Evolutionary conservation across 1,140 invertebrate species (phyloP).

Genomic region (Leptinotarsa defecta): DNA sequence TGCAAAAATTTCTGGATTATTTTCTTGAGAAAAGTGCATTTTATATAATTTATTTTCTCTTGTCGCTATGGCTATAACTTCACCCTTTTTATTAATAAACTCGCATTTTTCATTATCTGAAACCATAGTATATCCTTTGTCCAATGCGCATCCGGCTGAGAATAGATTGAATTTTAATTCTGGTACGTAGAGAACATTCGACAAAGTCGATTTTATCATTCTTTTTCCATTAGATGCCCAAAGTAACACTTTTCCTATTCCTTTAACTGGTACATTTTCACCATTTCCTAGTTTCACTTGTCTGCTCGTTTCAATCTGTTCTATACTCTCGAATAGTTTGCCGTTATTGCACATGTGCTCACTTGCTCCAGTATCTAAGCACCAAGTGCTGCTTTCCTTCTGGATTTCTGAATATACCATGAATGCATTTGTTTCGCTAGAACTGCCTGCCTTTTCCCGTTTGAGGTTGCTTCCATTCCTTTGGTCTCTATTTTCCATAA

Average conservation of each 20-base stretch:
- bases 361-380: constrained; percentile 13
- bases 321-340: not conserved
- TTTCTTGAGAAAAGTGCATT: not conserved
- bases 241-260: not conserved
- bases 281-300: constrained; percentile 11
- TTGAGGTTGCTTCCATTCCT: not conserved
- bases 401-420: not conserved
- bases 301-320: not conserved
- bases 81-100: constrained; percentile 38
- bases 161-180: constrained; percentile 54
- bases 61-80: constrained; percentile 41
- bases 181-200: constrained; percentile 48
- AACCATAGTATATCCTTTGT: constrained; percentile 40
- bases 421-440: constrained; percentile 5
- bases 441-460: not conserved
- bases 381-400: constrained; percentile 1
- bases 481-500: not conserved
- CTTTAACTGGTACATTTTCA: constrained; percentile 3
- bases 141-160: constrained; percentile 47
- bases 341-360: constrained; percentile 24
- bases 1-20: not conserved
- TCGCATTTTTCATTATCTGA: constrained; percentile 46
- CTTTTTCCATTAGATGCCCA: constrained; percentile 16
- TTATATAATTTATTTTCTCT: not conserved
- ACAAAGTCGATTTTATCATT: constrained; percentile 2